Conservation (phyloP, 2,888 invertebrate genomes). For the Baccha elongata region DNA sequence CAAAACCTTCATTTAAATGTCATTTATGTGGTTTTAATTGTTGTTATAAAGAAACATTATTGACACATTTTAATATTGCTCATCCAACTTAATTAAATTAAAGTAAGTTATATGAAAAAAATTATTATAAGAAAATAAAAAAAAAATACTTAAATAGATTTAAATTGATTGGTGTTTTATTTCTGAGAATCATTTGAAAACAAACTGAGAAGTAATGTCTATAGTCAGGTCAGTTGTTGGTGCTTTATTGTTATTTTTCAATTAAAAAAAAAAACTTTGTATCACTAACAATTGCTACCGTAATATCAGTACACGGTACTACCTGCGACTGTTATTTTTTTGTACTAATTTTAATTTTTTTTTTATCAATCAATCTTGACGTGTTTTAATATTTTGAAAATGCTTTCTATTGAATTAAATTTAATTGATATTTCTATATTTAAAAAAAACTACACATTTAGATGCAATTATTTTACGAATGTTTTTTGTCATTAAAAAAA, state of each 20-base stretch:
- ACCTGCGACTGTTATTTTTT: slow-evolving; percentile 80
- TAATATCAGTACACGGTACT: slow-evolving; percentile 82
- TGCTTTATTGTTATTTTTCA: slow-evolving; percentile 33
- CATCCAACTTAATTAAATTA: slow-evolving; percentile 76
- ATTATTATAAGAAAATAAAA: background rate
- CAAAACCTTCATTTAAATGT: slow-evolving; percentile 77
- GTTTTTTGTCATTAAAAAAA: too few relatives aligned
- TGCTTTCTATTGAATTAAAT: too few relatives aligned
- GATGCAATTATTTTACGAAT: too few relatives aligned
- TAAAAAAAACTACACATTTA: too few relatives aligned
- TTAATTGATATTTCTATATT: too few relatives aligned
- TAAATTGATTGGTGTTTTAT: background rate
- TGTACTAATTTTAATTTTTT: background rate
- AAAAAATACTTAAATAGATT: background rate
- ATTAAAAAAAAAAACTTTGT: background rate
- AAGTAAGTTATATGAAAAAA: slow-evolving; percentile 15
- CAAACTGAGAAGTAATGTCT: slow-evolving; percentile 12
- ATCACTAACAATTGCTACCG: slow-evolving; percentile 80
- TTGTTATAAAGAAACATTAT: slow-evolving; percentile 75
- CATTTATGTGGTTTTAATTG: slow-evolving; percentile 79
- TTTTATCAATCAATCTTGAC: background rate
- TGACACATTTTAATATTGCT: slow-evolving; percentile 76
- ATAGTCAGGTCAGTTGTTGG: slow-evolving; percentile 81
- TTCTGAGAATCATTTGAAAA: slow-evolving; percentile 5
- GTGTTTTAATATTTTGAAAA: too few relatives aligned